A percentile compares a stretch with the other conserved stretches of the same genome.
Conservation (phyloP, 2,888 invertebrate species). For the Muscina levida region DNA sequence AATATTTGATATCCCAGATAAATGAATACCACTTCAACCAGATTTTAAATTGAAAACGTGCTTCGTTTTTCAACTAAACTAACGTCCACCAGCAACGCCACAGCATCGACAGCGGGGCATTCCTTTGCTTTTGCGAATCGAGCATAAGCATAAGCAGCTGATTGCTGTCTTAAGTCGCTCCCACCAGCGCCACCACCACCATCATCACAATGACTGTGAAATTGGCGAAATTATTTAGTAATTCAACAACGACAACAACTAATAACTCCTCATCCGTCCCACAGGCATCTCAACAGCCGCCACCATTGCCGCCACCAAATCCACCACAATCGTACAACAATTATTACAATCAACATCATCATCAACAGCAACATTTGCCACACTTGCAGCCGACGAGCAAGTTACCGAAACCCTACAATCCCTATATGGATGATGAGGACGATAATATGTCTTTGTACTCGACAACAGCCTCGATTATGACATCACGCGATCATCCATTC, state of each 20-base stretch:
- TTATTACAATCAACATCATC: conserved; percentile 51
- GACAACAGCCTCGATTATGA: conserved; percentile 73
- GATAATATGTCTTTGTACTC: conserved; percentile 71
- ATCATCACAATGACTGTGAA: conserved; percentile 71
- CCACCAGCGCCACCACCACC: conserved; percentile 36
- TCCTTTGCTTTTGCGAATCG: background rate
- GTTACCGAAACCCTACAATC: conserved; percentile 62
- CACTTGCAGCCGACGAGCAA: conserved; percentile 55
- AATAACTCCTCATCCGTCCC: conserved; percentile 55
- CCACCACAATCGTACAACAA: conserved; percentile 52
- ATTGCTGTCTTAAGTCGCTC: conserved; percentile 8
- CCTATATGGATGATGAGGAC: conserved; percentile 72
- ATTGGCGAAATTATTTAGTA: conserved; percentile 71
- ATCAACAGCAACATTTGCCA: conserved; percentile 13
- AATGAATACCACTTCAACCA: conserved; percentile 41
- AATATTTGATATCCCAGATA: conserved; percentile 36
- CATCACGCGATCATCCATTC: conserved; percentile 78
- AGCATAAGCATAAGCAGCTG: background rate
- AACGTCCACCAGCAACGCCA: conserved; percentile 18
- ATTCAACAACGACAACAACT: conserved; percentile 53
- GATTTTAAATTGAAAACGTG: conserved; percentile 74
- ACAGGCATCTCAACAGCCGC: conserved; percentile 48
- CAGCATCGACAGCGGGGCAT: background rate
- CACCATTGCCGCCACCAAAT: conserved; percentile 15
- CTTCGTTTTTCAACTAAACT: conserved; percentile 56